phyloP scores from a whole-genome alignment of 2,113 vertebrate species.

The Rhinolophus ferrumequinum region DNA sequence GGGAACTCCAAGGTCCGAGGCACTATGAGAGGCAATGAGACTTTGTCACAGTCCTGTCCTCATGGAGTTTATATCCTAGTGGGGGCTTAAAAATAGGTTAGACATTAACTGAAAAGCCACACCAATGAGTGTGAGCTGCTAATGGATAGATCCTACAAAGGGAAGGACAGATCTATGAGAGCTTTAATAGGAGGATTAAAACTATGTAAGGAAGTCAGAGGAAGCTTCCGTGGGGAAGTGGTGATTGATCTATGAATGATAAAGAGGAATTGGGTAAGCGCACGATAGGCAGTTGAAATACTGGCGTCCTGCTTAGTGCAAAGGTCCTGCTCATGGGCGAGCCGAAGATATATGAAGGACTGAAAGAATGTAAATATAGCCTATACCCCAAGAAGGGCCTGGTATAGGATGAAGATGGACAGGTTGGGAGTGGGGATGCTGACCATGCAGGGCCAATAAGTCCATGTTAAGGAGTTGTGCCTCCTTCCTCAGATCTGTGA shows the following conservation, averaged over 20 bases:
- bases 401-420: neutral
- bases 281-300: neutral
- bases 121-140: neutral
- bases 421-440: neutral
- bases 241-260: neutral
- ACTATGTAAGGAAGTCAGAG: neutral
- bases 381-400: neutral
- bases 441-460: neutral
- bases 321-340: neutral
- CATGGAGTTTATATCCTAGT: neutral
- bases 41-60: neutral
- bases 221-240: neutral
- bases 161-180: neutral
- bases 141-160: neutral
- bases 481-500: neutral
- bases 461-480: neutral
- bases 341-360: neutral
- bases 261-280: neutral
- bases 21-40: neutral
- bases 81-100: neutral
- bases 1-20: neutral
- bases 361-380: neutral
- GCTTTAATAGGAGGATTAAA: neutral
- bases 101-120: conserved; percentile 38
- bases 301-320: neutral